A percentile compares a stretch with the other conserved stretches of the same genome.
Evolutionary conservation across 2,888 invertebrate genomes (phyloP).

Genomic region (Mycalesis mineus): DNA sequence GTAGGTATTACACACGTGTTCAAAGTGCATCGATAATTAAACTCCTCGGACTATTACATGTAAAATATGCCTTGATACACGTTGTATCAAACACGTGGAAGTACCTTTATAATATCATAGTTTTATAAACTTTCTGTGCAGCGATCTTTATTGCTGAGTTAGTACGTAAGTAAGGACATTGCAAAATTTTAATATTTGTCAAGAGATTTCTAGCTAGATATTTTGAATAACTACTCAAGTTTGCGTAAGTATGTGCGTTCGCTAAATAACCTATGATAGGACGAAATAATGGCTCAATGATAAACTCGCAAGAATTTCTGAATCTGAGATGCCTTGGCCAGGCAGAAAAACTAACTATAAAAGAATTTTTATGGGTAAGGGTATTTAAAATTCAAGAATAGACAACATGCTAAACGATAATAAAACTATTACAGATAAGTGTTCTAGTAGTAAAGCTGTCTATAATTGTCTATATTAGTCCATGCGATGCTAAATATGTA

Average conservation of each 20-base stretch:
- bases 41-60: too few relatives aligned
- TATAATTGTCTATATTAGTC: too few relatives aligned
- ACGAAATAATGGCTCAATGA: background rate
- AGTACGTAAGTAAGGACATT: background rate
- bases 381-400: slow-evolving; percentile 2
- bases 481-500: too few relatives aligned
- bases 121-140: too few relatives aligned
- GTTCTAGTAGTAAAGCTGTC: too few relatives aligned
- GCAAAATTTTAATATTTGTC: background rate
- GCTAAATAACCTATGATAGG: background rate
- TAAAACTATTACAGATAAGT: background rate
- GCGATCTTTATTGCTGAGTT: too few relatives aligned
- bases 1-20: too few relatives aligned
- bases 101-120: too few relatives aligned
- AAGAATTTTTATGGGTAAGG: slow-evolving; percentile 5
- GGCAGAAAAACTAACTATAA: background rate
- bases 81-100: too few relatives aligned
- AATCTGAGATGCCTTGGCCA: background rate
- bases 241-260: background rate
- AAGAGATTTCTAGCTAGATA: background rate
- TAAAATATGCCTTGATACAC: too few relatives aligned
- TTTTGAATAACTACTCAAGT: background rate
- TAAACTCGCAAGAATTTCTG: background rate
- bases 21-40: too few relatives aligned
- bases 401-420: background rate